Evolutionary conservation across 2,888 invertebrate genomes (phyloP).

Genomic region (Noctua janthe): DNA sequence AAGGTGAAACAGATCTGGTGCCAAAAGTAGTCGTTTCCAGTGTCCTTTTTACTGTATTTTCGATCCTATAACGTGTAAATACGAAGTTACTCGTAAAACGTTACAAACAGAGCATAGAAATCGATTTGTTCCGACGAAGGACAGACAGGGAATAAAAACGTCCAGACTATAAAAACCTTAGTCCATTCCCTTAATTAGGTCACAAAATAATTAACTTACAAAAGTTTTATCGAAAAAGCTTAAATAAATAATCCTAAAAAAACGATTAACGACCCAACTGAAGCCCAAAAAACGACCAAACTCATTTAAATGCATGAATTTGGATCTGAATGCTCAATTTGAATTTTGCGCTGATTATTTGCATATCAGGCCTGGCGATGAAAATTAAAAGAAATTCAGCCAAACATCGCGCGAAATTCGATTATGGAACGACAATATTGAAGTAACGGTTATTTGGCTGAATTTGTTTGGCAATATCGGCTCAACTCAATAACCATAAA

Average conservation of each 20-base stretch:
- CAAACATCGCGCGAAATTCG: constrained; percentile 34
- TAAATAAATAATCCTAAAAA: constrained; percentile 20
- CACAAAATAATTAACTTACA: constrained; percentile 19
- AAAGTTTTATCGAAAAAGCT: constrained; percentile 13
- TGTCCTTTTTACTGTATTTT: background rate
- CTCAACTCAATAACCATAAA: constrained; percentile 4
- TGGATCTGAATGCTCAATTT: constrained; percentile 57
- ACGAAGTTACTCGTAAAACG: constrained; percentile 8
- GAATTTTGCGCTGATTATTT: constrained; percentile 52
- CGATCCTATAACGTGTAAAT: background rate
- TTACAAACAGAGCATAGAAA: background rate
- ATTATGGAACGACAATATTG: constrained; percentile 46
- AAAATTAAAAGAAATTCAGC: constrained; percentile 47
- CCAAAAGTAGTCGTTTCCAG: constrained; percentile 20
- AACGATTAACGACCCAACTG: constrained; percentile 38
- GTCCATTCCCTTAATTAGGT: constrained; percentile 56
- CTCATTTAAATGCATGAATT: constrained; percentile 65
- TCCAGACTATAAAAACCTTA: constrained; percentile 41
- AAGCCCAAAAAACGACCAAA: constrained; percentile 33
- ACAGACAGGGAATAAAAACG: constrained; percentile 28
- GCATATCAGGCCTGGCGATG: constrained; percentile 42
- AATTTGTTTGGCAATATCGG: constrained; percentile 22
- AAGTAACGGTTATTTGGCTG: constrained; percentile 24
- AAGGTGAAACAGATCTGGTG: constrained; percentile 23
- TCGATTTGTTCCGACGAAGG: constrained; percentile 37